A percentile compares a stretch with the other conserved stretches of the same genome.
Evolutionary conservation across 2,888 invertebrate species (phyloP).

Genomic region (Apocheima hispidaria): DNA sequence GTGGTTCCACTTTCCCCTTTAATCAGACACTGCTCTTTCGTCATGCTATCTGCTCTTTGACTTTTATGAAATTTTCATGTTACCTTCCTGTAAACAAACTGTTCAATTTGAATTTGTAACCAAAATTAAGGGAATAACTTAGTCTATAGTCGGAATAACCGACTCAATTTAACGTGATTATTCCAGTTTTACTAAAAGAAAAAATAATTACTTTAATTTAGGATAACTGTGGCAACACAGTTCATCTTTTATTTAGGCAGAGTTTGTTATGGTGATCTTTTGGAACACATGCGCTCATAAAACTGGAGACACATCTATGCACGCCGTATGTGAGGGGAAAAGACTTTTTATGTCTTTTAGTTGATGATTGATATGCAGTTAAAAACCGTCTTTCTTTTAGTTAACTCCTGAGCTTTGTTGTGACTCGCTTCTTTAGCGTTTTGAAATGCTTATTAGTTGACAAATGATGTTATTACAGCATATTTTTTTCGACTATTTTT

Average conservation of each 20-base stretch:
- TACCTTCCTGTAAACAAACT: too few relatives aligned
- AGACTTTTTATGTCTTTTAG: slow-evolving; percentile 20
- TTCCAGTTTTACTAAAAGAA: too few relatives aligned
- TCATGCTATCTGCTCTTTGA: too few relatives aligned
- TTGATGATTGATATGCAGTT: slow-evolving; percentile 26
- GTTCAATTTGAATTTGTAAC: too few relatives aligned
- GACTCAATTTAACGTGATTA: too few relatives aligned
- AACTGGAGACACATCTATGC: slow-evolving; percentile 35
- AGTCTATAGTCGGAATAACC: too few relatives aligned
- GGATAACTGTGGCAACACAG: slow-evolving; percentile 13
- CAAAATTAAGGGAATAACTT: too few relatives aligned
- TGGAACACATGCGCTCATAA: slow-evolving; percentile 42
- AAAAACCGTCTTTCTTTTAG: slow-evolving; percentile 2
- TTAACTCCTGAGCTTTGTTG: slow-evolving; percentile 8
- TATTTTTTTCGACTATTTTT: neutral
- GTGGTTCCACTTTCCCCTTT: too few relatives aligned
- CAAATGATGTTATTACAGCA: slow-evolving; percentile 1
- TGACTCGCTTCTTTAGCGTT: slow-evolving; percentile 4
- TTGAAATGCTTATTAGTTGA: slow-evolving; percentile 3
- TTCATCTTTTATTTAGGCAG: slow-evolving; percentile 37
- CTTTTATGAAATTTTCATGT: too few relatives aligned
- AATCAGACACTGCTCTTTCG: too few relatives aligned
- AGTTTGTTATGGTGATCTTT: slow-evolving; percentile 40
- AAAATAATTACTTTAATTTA: neutral
- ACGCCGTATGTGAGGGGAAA: slow-evolving; percentile 27